phyloP scores from a whole-genome alignment of 1,140 invertebrate genomes.

The Elysia chlorotica region DNA sequence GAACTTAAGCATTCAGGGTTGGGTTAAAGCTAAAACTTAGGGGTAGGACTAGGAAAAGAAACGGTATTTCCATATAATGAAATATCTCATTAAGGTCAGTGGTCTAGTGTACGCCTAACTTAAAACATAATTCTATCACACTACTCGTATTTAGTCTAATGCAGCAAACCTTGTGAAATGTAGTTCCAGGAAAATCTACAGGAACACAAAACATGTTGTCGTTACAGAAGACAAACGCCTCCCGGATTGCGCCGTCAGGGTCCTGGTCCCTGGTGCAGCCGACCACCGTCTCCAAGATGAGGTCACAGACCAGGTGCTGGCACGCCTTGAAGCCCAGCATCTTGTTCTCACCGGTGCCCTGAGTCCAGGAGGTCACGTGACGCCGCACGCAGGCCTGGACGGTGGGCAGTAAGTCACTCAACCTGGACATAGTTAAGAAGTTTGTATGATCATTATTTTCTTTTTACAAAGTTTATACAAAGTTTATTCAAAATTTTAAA shows the following conservation, averaged over 20 bases:
- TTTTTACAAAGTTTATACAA: too few relatives aligned
- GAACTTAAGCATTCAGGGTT: too few relatives aligned
- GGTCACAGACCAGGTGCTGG: conserved; percentile 14
- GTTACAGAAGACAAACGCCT: conserved; percentile 20
- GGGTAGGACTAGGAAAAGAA: too few relatives aligned
- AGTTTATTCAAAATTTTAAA: too few relatives aligned
- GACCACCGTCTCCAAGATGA: conserved; percentile 18
- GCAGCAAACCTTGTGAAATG: conserved; percentile 33
- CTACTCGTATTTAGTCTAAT: not conserved
- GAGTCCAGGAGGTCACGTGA: conserved; percentile 22
- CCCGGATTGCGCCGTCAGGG: conserved; percentile 5
- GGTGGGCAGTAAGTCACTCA: conserved; percentile 16
- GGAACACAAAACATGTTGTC: conserved; percentile 37
- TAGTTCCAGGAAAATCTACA: conserved; percentile 29
- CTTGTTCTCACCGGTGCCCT: not conserved
- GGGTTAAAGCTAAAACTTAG: too few relatives aligned
- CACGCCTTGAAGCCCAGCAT: conserved; percentile 20
- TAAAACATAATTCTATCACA: too few relatives aligned
- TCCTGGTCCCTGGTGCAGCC: conserved; percentile 2
- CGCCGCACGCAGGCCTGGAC: conserved; percentile 11
- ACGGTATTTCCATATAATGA: too few relatives aligned
- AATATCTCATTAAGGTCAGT: too few relatives aligned
- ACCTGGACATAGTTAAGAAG: too few relatives aligned
- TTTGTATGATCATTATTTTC: too few relatives aligned
- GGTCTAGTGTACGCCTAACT: too few relatives aligned